These are phyloP conservation scores for Chlorospingus flavigularis DNA, from an alignment of 2,797 vertebrate genomes.

Conservation along the genomic window DNA sequence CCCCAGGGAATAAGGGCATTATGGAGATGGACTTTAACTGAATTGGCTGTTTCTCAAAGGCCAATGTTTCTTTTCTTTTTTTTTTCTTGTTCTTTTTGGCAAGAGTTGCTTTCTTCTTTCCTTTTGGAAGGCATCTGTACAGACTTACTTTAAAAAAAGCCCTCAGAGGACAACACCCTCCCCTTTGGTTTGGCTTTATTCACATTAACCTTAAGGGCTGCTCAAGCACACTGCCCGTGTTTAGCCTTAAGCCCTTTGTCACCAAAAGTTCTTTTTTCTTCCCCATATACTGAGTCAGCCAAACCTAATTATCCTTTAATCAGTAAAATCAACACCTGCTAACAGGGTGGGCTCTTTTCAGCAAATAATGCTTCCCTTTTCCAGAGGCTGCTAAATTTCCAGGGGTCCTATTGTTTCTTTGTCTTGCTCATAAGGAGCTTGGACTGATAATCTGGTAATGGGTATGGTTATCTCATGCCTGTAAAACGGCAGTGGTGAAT, in stretches of 20 bases:
- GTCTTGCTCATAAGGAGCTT: slow-evolving; percentile 25
- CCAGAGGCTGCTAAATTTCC: not conserved
- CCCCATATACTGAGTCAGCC: not conserved
- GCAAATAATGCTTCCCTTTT: slow-evolving; percentile 16
- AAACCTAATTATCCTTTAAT: slow-evolving; percentile 58
- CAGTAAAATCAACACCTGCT: slow-evolving; percentile 65
- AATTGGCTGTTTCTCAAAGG: not conserved
- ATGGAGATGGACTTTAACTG: slow-evolving; percentile 4
- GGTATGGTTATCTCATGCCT: slow-evolving; percentile 4
- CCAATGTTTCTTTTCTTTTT: not conserved
- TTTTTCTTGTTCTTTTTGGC: not conserved
- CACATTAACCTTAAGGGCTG: not conserved
- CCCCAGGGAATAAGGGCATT: not conserved
- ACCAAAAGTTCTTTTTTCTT: not conserved
- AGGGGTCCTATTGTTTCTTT: slow-evolving; percentile 25
- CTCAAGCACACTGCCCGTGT: not conserved
- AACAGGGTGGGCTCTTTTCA: slow-evolving; percentile 60
- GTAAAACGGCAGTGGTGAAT: not conserved
- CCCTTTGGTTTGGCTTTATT: not conserved
- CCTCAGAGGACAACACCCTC: not conserved
- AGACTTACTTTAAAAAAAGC: not conserved
- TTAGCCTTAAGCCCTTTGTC: slow-evolving; percentile 19
- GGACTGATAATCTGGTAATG: slow-evolving; percentile 33
- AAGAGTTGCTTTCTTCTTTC: not conserved
- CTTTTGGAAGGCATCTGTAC: not conserved